These are phyloP conservation scores for Melanotaenia maccullochi DNA, from an alignment of 2,797 vertebrate species.

Conservation along the genomic window DNA sequence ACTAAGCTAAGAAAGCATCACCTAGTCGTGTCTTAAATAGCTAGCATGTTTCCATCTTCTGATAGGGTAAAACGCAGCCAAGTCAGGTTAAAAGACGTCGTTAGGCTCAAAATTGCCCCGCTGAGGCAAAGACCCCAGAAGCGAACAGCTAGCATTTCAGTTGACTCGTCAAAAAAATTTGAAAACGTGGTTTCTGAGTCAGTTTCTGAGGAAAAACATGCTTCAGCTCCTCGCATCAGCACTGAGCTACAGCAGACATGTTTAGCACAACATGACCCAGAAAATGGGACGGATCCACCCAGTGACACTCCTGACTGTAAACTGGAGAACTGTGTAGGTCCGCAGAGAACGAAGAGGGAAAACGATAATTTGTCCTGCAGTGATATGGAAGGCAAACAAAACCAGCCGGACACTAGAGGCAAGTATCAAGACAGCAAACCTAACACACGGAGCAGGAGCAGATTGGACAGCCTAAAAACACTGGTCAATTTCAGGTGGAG, in stretches of 20 bases:
- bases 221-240: rapidly evolving
- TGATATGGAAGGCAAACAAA: background rate
- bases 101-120: slow-evolving; percentile 10
- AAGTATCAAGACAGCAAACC: slow-evolving; percentile 22
- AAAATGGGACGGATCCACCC: background rate
- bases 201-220: background rate
- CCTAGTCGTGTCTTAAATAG: background rate
- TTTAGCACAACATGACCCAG: background rate
- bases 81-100: slow-evolving; percentile 29
- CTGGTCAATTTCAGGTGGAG: background rate
- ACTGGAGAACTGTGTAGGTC: background rate
- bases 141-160: background rate
- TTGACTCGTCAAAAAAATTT: background rate
- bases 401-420: slow-evolving; percentile 13
- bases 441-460: slow-evolving; percentile 7
- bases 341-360: background rate
- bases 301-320: background rate
- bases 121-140: slow-evolving; percentile 13
- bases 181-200: background rate
- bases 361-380: rapidly evolving
- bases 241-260: background rate
- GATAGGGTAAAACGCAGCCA: slow-evolving; percentile 56
- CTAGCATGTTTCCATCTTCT: slow-evolving; percentile 49
- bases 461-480: background rate
- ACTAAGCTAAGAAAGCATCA: background rate